Evolutionary conservation across 2,888 invertebrate genomes (phyloP).

Genomic region (Eumacrocentrus americanus): DNA sequence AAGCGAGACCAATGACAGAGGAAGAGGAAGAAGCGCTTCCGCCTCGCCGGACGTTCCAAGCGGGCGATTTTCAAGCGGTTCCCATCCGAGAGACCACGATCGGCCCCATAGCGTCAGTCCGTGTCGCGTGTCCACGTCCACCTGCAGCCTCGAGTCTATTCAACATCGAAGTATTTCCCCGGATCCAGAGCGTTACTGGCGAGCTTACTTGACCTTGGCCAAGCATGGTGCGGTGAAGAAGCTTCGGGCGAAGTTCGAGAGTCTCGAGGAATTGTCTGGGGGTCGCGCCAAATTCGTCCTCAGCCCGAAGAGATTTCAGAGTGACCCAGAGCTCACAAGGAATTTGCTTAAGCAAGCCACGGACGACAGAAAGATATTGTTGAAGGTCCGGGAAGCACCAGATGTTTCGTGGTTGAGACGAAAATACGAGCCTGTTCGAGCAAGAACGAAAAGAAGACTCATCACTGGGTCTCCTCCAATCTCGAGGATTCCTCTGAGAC

Average conservation of each 20-base stretch:
- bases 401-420: slow-evolving; percentile 69
- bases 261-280: slow-evolving; percentile 64
- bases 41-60: slow-evolving; percentile 47
- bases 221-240: slow-evolving; percentile 80
- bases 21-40: slow-evolving; percentile 48
- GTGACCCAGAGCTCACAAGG: slow-evolving; percentile 78
- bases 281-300: slow-evolving; percentile 46
- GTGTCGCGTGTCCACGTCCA: slow-evolving; percentile 56
- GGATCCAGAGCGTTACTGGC: slow-evolving; percentile 74
- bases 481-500: slow-evolving; percentile 68
- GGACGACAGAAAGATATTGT: slow-evolving; percentile 62
- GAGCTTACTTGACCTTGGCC: slow-evolving; percentile 73
- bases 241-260: slow-evolving; percentile 80
- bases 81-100: slow-evolving; percentile 43
- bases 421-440: slow-evolving; percentile 67
- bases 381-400: slow-evolving; percentile 64
- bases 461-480: slow-evolving; percentile 68
- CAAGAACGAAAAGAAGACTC: slow-evolving; percentile 63
- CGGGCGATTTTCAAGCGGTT: slow-evolving; percentile 49
- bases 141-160: slow-evolving; percentile 71
- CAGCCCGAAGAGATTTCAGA: slow-evolving; percentile 69
- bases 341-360: slow-evolving; percentile 64
- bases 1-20: slow-evolving; percentile 35
- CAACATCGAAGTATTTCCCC: slow-evolving; percentile 78
- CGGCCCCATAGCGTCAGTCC: slow-evolving; percentile 60